phyloP scores from a whole-genome alignment of 2,113 vertebrate species.

The Tachysurus vachellii region DNA sequence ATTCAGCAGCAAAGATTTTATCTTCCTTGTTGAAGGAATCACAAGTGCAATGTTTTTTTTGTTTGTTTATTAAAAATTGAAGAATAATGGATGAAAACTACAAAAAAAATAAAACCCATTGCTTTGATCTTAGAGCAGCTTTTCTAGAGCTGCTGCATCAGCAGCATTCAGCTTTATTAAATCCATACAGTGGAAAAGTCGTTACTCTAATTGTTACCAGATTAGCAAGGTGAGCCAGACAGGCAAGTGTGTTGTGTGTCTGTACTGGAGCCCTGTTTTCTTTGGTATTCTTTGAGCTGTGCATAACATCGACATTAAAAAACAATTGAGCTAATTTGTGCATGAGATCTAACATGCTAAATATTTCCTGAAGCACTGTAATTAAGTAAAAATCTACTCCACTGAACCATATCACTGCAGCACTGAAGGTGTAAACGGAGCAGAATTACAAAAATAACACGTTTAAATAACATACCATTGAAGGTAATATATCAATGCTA shows the following conservation, averaged over 20 bases:
- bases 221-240: slow-evolving; percentile 50
- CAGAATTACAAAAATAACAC: background rate
- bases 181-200: slow-evolving; percentile 56
- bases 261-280: slow-evolving; percentile 28
- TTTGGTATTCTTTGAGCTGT: slow-evolving; percentile 3
- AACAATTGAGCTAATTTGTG: background rate
- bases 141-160: slow-evolving; percentile 9
- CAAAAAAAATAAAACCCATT: background rate
- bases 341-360: background rate
- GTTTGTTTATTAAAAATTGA: background rate
- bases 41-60: background rate
- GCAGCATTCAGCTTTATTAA: slow-evolving; percentile 23
- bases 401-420: background rate
- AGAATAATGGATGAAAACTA: background rate
- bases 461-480: background rate
- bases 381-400: background rate
- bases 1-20: background rate
- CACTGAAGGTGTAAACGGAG: background rate
- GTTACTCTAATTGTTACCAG: slow-evolving; percentile 62
- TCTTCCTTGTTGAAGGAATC: too few relatives aligned
- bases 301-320: background rate
- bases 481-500: background rate
- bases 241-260: slow-evolving; percentile 33
- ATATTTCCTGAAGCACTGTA: background rate
- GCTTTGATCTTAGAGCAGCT: slow-evolving; percentile 26